Base-by-base conservation (phyloP, 2,113 vertebrate genomes). In the Heterochromis multidens region DNA sequence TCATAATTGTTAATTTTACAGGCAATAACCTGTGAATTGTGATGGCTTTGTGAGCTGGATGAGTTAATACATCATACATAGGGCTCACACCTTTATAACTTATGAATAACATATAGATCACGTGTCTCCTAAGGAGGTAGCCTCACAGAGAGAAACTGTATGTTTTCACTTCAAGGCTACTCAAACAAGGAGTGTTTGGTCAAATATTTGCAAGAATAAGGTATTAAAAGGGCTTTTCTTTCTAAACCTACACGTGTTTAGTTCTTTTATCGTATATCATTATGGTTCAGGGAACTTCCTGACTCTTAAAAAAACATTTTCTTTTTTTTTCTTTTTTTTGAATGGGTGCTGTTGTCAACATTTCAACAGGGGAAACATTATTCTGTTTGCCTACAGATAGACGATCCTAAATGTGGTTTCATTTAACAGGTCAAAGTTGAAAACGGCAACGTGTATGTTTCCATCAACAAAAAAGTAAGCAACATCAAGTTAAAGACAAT, bases 371-470 rank as follows among this genome's bases (percentile, higher is more conserved):
- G 23, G 23, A 70, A 49, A 21, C 25, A 54, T 54, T 29, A 29
- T 19, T 70, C 25, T 72, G 67, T 72, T 72, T 1, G 27, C 43
- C 43, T 72, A 4, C 4, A 52, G 21, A 63, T 3, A 31, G 57
- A 27, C 37, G 3, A 81, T 56, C 11, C 10, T 57, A 3, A 33
- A 31, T 56, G n/a, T n/a, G 14, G 19, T 25, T 77, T 60, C 1
- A 37, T 82, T 83, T 72, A 59, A 19, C 93, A 98, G 97, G 97
- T 97, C 4, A 96, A 91, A 33, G 94, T 98, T 77, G 81, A 97
- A 78, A 88, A 95, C 1, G 95, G 96, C 54, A 96, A 95, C 43
- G 97, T 98, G 57, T 96, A 95, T 12, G 88, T 98, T 74, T 95
- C 95, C 21, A 91, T 95, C 77, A 90, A 91, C 84, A 95, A 91